Evolutionary conservation across 2,888 invertebrate species (phyloP).

Genomic region (Calephelis perditalis): DNA sequence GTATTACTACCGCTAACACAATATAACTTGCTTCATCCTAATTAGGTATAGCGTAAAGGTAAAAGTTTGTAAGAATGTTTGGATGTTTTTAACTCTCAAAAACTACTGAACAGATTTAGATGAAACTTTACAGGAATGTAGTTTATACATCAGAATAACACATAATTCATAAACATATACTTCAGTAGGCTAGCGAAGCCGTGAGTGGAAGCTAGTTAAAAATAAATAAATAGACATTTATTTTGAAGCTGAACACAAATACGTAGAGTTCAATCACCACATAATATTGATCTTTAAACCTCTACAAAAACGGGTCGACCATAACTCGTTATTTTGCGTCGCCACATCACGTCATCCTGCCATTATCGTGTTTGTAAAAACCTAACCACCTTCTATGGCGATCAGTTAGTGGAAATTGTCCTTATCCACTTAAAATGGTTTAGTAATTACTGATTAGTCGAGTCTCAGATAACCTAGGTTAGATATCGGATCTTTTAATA

Average conservation of each 20-base stretch:
- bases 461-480: background rate
- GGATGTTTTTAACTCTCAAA: no score
- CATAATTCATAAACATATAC: no score
- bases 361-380: conserved; percentile 2
- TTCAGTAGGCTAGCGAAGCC: no score
- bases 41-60: no score
- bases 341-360: background rate
- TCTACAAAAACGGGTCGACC: background rate
- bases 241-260: background rate
- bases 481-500: background rate
- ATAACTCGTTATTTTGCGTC: conserved; percentile 7
- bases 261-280: background rate
- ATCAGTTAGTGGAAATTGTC: background rate
- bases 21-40: no score
- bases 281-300: conserved; percentile 9
- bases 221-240: background rate
- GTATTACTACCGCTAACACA: no score
- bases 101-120: no score
- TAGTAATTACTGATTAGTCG: background rate
- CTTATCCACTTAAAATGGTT: background rate
- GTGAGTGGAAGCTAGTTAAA: no score
- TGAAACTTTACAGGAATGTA: no score
- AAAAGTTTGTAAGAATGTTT: no score
- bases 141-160: no score
- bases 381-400: conserved; percentile 5